phyloP scores from a whole-genome alignment of 2,113 vertebrate species.

The Balaeniceps rex region DNA sequence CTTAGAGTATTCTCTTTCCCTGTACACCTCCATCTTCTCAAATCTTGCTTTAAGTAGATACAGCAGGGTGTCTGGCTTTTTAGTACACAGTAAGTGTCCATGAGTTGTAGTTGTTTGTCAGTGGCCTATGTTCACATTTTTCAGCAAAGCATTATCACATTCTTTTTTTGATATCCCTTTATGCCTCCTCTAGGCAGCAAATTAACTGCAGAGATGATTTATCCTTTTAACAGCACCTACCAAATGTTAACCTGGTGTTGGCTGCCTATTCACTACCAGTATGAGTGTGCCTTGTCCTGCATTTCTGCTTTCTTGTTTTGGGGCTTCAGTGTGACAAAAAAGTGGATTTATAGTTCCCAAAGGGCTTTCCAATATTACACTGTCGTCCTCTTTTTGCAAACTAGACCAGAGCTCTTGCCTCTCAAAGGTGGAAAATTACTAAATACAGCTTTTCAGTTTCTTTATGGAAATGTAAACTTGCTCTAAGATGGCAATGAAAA shows the following conservation, averaged over 20 bases:
- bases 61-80: neutral
- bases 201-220: neutral
- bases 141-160: neutral
- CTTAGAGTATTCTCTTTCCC: neutral
- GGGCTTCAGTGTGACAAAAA: neutral
- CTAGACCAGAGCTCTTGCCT: neutral
- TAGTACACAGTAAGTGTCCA: neutral
- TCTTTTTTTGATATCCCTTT: neutral
- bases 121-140: neutral
- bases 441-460: neutral
- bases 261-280: neutral
- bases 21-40: neutral
- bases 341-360: neutral
- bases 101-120: neutral
- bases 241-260: neutral
- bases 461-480: neutral
- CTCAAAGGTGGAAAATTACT: neutral
- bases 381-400: neutral
- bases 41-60: neutral
- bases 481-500: neutral
- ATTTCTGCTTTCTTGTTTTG: neutral
- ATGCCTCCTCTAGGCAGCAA: neutral
- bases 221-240: neutral
- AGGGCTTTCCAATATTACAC: neutral
- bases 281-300: neutral